Conservation (phyloP, 2,888 invertebrate species). For the Macrosoma leucophasiata region DNA sequence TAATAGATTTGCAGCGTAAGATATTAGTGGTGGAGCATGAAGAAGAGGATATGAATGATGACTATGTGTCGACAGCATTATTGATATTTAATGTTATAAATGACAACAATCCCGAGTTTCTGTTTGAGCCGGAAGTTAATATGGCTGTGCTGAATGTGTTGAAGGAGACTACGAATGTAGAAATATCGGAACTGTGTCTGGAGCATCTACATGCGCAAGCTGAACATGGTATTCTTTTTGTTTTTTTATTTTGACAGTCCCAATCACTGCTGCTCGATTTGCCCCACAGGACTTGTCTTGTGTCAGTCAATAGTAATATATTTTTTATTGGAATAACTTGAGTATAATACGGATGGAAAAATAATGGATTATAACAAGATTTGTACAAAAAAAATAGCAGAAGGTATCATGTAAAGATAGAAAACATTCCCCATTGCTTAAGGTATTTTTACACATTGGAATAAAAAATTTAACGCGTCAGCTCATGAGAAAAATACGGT, state of each 20-base stretch:
- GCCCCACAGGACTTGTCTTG: too few species aligned
- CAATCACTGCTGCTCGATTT: neutral
- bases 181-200: conserved; percentile 84
- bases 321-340: too few species aligned
- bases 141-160: conserved; percentile 78
- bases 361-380: too few species aligned
- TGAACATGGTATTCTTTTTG: conserved; percentile 85
- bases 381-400: too few species aligned
- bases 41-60: conserved; percentile 72
- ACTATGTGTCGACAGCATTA: conserved; percentile 71
- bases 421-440: too few species aligned
- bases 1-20: conserved; percentile 69
- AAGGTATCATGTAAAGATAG: too few species aligned
- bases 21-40: conserved; percentile 68
- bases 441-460: too few species aligned
- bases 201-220: conserved; percentile 85
- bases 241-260: conserved; percentile 13
- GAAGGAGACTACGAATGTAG: conserved; percentile 79
- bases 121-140: conserved; percentile 73
- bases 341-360: too few species aligned
- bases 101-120: conserved; percentile 77
- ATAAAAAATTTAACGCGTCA: too few species aligned
- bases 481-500: too few species aligned
- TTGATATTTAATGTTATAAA: conserved; percentile 77
- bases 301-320: too few species aligned